Evolutionary conservation across 2,888 invertebrate genomes (phyloP).

Genomic region (Agonopterix heracliana): DNA sequence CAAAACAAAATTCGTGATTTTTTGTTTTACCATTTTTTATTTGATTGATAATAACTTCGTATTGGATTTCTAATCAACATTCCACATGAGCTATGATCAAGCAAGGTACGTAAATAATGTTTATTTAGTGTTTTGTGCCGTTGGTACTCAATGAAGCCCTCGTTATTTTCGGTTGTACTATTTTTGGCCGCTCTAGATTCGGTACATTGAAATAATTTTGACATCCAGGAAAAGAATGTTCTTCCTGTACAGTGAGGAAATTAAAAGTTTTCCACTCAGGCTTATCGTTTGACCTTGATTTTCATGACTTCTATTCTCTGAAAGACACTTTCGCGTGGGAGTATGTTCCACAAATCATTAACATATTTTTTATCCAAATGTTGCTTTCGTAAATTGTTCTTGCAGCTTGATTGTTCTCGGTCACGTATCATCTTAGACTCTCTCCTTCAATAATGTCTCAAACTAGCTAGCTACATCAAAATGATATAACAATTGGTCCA

Average conservation of each 20-base stretch:
- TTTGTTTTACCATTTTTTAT: slow-evolving; percentile 46
- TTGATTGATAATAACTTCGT: slow-evolving; percentile 21
- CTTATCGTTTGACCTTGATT: background rate
- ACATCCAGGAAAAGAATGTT: slow-evolving; percentile 67
- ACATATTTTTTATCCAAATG: slow-evolving; percentile 40
- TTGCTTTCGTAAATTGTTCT: slow-evolving; percentile 13
- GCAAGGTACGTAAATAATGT: slow-evolving; percentile 9
- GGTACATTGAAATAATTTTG: slow-evolving; percentile 68
- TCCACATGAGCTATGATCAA: slow-evolving; percentile 11
- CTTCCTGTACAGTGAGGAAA: slow-evolving; percentile 37
- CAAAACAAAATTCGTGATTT: slow-evolving; percentile 60
- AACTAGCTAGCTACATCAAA: background rate
- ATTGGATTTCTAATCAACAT: slow-evolving; percentile 13
- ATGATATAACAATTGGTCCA: too few relatives aligned
- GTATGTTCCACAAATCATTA: slow-evolving; percentile 28
- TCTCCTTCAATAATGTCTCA: background rate
- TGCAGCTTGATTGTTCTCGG: slow-evolving; percentile 12
- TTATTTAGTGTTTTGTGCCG: slow-evolving; percentile 12
- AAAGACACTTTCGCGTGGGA: slow-evolving; percentile 31
- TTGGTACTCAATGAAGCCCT: slow-evolving; percentile 18
- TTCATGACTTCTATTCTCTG: too few relatives aligned
- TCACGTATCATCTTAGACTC: slow-evolving; percentile 3
- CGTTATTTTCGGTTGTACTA: slow-evolving; percentile 71
- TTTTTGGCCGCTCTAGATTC: slow-evolving; percentile 73
- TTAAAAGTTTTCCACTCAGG: background rate